phyloP scores from a whole-genome alignment of 2,113 vertebrate species.

The Sciurus niger region DNA sequence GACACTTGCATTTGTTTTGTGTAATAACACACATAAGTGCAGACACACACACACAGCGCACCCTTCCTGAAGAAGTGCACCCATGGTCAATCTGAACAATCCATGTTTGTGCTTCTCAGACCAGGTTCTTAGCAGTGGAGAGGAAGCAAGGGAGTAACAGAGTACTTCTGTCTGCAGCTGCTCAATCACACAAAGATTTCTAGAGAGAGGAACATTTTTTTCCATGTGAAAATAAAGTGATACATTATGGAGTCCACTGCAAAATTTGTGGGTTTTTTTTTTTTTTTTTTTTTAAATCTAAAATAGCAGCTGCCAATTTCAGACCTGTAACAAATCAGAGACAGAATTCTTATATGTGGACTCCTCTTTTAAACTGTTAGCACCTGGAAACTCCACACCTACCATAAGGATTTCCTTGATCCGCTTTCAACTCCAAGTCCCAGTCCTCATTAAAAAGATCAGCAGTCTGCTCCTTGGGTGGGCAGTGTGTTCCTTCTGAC shows the following conservation, averaged over 20 bases:
- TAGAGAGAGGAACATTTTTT: neutral
- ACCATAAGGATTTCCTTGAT: conserved; percentile 86
- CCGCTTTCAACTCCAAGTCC: conserved; percentile 88
- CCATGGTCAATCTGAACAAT: neutral
- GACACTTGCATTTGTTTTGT: neutral
- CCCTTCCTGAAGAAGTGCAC: neutral
- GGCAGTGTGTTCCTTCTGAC: neutral
- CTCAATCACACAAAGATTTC: neutral
- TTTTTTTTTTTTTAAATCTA: neutral
- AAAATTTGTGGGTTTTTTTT: neutral
- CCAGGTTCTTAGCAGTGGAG: neutral
- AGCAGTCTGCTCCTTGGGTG: conserved; percentile 44
- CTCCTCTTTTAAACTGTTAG: neutral
- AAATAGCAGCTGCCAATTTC: neutral
- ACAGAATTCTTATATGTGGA: neutral
- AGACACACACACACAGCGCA: neutral
- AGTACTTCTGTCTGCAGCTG: neutral
- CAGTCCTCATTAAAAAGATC: conserved; percentile 86
- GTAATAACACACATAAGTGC: neutral
- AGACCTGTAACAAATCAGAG: neutral
- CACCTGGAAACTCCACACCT: conserved; percentile 67
- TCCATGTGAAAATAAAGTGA: neutral
- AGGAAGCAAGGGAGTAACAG: neutral
- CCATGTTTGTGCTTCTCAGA: neutral
- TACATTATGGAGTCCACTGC: neutral